Conservation (phyloP, 1,140 invertebrate genomes). For the Condylostylus longicornis region DNA sequence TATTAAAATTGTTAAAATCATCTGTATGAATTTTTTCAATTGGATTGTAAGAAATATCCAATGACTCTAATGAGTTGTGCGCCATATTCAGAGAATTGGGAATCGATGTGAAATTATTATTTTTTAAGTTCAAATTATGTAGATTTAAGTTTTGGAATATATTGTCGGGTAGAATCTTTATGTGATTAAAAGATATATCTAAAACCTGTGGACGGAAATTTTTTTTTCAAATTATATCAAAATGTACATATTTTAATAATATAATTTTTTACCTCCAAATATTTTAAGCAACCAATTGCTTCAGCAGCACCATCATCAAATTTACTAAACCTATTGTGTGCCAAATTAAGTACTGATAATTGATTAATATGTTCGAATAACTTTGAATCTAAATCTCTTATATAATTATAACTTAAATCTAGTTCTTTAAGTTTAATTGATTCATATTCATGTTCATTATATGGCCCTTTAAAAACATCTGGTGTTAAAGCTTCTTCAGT, state of each 20-base stretch:
- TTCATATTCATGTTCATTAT: slow-evolving; percentile 39
- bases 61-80: slow-evolving; percentile 33
- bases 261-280: slow-evolving; percentile 34
- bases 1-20: slow-evolving; percentile 38
- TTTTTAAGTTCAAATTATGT: slow-evolving; percentile 37
- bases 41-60: slow-evolving; percentile 41
- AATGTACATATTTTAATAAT: slow-evolving; percentile 1
- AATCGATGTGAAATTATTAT: slow-evolving; percentile 39
- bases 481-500: slow-evolving; percentile 40
- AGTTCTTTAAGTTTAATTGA: slow-evolving; percentile 47
- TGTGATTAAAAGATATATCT: slow-evolving; percentile 40
- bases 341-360: slow-evolving; percentile 46
- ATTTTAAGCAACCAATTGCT: slow-evolving; percentile 40
- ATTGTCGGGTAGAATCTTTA: slow-evolving; percentile 35
- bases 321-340: slow-evolving; percentile 48
- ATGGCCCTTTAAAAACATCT: slow-evolving; percentile 44
- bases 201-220: slow-evolving; percentile 30
- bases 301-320: slow-evolving; percentile 43
- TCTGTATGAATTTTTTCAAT: slow-evolving; percentile 38
- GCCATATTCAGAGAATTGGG: slow-evolving; percentile 37
- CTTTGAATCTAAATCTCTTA: slow-evolving; percentile 48
- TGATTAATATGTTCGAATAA: slow-evolving; percentile 54
- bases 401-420: slow-evolving; percentile 48
- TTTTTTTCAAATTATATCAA: neutral
- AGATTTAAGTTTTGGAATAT: slow-evolving; percentile 33